Evolutionary conservation across 2,888 invertebrate genomes (phyloP).

Genomic region (Poecilobothrus nobilitatus): DNA sequence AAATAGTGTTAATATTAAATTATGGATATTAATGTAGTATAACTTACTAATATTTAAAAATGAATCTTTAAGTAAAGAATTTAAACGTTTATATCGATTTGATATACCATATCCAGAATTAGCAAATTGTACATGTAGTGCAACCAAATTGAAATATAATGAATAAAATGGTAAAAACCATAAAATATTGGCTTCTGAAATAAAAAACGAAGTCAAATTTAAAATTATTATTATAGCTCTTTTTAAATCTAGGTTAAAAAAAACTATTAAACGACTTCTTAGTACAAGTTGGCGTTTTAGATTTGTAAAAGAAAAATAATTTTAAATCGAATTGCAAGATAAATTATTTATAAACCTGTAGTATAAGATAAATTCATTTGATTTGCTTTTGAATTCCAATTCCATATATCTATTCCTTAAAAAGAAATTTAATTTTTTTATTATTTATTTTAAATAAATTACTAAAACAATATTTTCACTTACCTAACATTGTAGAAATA

Average conservation of each 20-base stretch:
- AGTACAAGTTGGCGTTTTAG: no score
- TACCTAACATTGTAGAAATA: conserved; percentile 31
- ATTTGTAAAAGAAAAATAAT: no score
- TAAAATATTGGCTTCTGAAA: conserved; percentile 37
- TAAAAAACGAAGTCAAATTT: background rate
- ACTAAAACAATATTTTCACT: conserved; percentile 9
- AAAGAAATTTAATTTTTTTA: no score
- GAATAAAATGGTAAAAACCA: conserved; percentile 43
- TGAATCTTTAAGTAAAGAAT: conserved; percentile 33
- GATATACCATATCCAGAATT: conserved; percentile 40
- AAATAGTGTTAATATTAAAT: no score
- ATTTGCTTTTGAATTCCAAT: conserved; percentile 36
- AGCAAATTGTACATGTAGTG: conserved; percentile 38
- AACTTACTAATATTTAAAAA: conserved; percentile 31
- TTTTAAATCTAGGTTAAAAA: no score
- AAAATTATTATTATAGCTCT: no score
- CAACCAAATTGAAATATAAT: conserved; percentile 38
- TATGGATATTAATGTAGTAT: no score
- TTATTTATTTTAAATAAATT: no score
- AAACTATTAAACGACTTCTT: no score
- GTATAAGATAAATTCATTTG: conserved; percentile 25
- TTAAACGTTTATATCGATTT: conserved; percentile 36
- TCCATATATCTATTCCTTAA: conserved; percentile 36
- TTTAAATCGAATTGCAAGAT: no score
- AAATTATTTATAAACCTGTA: conserved; percentile 2